A percentile compares a stretch with the other conserved stretches of the same genome.
Conservation (phyloP, 2,888 invertebrate species). For the Melieria omissa region DNA sequence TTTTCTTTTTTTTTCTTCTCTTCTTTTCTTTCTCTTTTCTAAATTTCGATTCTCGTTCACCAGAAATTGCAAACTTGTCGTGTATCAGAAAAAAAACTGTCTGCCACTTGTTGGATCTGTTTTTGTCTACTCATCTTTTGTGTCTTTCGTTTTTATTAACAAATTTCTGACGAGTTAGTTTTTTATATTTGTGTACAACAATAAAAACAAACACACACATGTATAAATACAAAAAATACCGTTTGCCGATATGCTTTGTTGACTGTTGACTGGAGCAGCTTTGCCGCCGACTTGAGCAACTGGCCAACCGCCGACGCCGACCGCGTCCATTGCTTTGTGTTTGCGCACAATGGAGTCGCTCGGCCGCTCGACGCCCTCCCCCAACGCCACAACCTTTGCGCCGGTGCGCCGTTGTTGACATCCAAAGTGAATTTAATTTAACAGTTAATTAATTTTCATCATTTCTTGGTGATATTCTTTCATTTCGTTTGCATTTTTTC, state of each 20-base stretch:
- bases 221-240: conserved; percentile 28
- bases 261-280: conserved; percentile 20
- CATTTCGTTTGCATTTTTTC: not conserved
- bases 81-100: no score
- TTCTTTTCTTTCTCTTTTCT: no score
- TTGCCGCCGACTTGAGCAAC: not conserved
- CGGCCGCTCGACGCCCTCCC: no score
- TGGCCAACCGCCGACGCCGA: not conserved
- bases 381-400: not conserved
- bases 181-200: conserved; percentile 9
- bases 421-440: conserved; percentile 55
- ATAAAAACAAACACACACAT: conserved; percentile 1
- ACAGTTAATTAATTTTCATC: conserved; percentile 58
- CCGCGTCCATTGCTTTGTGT: not conserved
- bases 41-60: no score
- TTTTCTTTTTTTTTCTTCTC: no score
- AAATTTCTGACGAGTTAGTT: not conserved
- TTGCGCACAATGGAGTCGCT: no score
- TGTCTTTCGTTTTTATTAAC: not conserved
- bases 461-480: conserved; percentile 34
- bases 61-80: no score
- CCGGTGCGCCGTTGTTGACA: conserved; percentile 32
- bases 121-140: not conserved
- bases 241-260: conserved; percentile 36
- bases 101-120: not conserved